Evolutionary conservation across 2,113 vertebrate species (phyloP).

Genomic region (Panthera uncia): DNA sequence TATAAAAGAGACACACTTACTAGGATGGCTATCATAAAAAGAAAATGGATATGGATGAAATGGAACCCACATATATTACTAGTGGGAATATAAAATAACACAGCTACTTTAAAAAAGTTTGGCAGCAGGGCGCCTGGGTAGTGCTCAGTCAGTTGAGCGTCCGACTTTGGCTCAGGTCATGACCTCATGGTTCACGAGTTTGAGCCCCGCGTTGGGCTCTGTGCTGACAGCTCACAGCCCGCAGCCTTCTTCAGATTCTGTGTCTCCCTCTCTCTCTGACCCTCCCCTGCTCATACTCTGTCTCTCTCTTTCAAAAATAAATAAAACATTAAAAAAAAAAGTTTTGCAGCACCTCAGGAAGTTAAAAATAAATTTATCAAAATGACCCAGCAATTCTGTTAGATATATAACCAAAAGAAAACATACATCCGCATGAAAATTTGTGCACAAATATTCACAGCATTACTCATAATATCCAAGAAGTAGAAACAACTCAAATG

Average conservation of each 20-base stretch:
- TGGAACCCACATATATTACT: neutral
- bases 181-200: too few relatives aligned
- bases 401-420: neutral
- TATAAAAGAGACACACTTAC: neutral
- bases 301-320: too few relatives aligned
- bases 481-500: neutral
- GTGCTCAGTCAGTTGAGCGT: too few relatives aligned
- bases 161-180: too few relatives aligned
- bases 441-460: neutral
- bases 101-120: neutral
- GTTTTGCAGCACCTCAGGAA: neutral
- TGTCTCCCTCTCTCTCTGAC: too few relatives aligned
- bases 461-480: neutral
- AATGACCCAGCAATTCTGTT: neutral
- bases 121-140: neutral
- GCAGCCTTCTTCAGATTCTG: too few relatives aligned
- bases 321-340: neutral
- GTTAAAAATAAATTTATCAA: conserved; percentile 30
- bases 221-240: too few relatives aligned
- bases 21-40: neutral
- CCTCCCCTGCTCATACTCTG: too few relatives aligned
- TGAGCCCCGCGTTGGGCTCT: too few relatives aligned
- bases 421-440: neutral
- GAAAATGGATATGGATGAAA: neutral
- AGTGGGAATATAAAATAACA: conserved; percentile 17